Base-by-base conservation (phyloP, 2,797 vertebrate species). In the Typhlichthys eigenmanni region DNA sequence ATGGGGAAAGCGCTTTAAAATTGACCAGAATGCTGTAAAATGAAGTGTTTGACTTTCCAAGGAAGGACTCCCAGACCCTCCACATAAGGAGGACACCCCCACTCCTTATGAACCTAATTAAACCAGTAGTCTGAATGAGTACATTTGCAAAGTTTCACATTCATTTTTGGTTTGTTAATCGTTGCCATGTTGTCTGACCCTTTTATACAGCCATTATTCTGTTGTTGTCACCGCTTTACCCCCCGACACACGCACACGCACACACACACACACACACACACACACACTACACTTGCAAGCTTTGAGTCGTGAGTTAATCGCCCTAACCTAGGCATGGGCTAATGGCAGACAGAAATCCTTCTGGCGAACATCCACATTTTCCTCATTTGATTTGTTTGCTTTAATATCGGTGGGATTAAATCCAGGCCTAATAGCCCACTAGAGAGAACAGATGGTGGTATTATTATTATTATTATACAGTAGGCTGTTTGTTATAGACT, bases 241-340 rank as follows among this genome's bases (percentile, higher is more conserved):
- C 19, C 19, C 19, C 19, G 19, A 19, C 19, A 19, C 38, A n/a
- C 24, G 34, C 56, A 10, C 24, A 60, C 2, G 5, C n/a, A n/a
- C 47, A 34, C 10, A 2, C 63, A 57, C 9, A 16, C 55, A 16
- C 38, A 16, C 34, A 3, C 55, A 57, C 55, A 57, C 34, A 45
- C 55, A 57, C 55, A 45, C 13, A 34, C 29, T 19, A 13, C 74
- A 77, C 79, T 68, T 81, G 75, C 55, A 48, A 61, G 62, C 57
- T 0, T 50, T 0, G 16, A 45, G 60, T 9, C 66, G 64, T 60
- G 51, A 72, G 19, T 55, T 54, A 55, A 32, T 10, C 50, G 59
- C 47, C 47, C 43, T 61, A 13, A 65, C 17, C 10, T 60, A 54
- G 59, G 5, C 6, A 9, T 46, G 17, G 38, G 47, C 58, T 12